phyloP scores from a whole-genome alignment of 2,888 invertebrate genomes.

The Sthenelais limicola region DNA sequence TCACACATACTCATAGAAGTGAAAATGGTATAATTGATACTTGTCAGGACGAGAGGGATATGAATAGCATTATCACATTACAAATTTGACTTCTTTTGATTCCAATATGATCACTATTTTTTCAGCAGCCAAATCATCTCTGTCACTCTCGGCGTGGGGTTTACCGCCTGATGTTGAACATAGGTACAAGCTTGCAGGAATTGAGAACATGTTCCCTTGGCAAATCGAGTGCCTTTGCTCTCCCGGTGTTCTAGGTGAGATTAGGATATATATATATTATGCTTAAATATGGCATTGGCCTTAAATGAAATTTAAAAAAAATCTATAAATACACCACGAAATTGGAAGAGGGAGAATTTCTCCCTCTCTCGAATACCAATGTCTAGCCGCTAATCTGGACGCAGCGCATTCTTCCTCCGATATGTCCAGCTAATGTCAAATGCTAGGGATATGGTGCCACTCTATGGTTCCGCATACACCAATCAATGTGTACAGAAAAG shows the following conservation, averaged over 20 bases:
- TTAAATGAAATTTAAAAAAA: too few species aligned
- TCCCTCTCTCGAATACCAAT: background rate
- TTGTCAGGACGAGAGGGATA: too few species aligned
- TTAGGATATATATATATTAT: too few species aligned
- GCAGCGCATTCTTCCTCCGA: too few species aligned
- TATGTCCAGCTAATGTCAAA: background rate
- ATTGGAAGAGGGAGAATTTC: background rate
- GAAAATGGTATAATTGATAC: too few species aligned
- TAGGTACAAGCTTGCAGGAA: constrained; percentile 47
- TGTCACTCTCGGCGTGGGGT: constrained; percentile 52
- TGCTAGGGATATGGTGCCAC: background rate
- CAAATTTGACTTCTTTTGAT: too few species aligned
- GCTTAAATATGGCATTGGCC: too few species aligned
- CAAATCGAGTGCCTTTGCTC: constrained; percentile 54
- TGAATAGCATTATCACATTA: too few species aligned
- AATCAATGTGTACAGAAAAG: too few species aligned
- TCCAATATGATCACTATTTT: too few species aligned
- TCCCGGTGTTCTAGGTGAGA: constrained; percentile 51
- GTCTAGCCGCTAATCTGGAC: background rate
- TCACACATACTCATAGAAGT: too few species aligned
- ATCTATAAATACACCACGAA: background rate
- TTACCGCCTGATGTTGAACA: constrained; percentile 48
- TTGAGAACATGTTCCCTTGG: constrained; percentile 53
- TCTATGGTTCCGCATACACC: background rate
- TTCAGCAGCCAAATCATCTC: too few species aligned